Conservation (phyloP, 2,113 vertebrate species). For the Catagonus wagneri region DNA sequence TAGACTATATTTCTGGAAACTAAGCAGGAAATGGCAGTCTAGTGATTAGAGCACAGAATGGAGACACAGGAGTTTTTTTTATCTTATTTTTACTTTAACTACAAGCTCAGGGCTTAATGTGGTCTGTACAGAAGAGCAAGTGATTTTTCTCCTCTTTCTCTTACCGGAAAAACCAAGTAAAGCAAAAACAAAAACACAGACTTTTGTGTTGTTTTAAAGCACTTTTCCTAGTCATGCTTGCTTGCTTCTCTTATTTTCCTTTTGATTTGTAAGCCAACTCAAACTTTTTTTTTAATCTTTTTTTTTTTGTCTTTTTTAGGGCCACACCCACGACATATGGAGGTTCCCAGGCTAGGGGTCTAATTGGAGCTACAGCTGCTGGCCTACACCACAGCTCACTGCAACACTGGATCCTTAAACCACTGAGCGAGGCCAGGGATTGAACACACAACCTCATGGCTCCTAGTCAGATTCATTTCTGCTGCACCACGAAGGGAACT, state of each 20-base stretch:
- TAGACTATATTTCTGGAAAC: constrained; percentile 65
- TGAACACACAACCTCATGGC: no score
- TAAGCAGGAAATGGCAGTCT: constrained; percentile 13
- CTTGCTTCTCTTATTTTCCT: neutral
- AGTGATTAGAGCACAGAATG: neutral
- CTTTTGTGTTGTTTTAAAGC: neutral
- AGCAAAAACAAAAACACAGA: neutral
- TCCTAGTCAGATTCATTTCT: no score
- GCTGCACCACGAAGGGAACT: no score
- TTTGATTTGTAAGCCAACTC: neutral
- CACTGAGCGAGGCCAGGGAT: no score
- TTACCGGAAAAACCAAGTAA: constrained; percentile 17
- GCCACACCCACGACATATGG: no score
- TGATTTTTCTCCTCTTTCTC: constrained; percentile 31
- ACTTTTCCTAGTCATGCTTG: neutral
- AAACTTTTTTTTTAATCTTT: no score
- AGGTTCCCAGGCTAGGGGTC: no score
- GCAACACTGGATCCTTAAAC: no score
- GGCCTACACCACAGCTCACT: no score
- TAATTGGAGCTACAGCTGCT: no score
- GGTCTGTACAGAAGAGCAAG: neutral
- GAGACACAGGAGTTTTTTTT: neutral
- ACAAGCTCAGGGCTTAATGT: neutral
- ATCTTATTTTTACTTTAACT: neutral
- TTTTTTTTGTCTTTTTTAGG: no score